Evolutionary conservation across 1,140 invertebrate genomes (phyloP).

Genomic region (Listronotus oregonensis): DNA sequence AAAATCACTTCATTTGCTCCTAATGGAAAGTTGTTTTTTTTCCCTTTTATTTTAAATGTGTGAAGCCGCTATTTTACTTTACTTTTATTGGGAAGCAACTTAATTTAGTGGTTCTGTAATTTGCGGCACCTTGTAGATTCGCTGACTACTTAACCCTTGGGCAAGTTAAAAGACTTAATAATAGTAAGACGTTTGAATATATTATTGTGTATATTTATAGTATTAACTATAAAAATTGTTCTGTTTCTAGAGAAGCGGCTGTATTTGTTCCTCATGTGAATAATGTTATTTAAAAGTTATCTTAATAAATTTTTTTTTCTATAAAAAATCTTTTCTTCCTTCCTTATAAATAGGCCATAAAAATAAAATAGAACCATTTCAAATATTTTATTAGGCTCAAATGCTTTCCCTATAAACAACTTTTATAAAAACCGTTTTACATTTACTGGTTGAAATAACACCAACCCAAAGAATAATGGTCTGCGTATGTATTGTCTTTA

Average conservation of each 20-base stretch:
- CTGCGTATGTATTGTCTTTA: background rate
- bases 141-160: constrained; percentile 51
- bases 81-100: constrained; percentile 18
- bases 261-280: constrained; percentile 55
- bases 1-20: background rate
- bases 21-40: constrained; percentile 22
- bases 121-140: constrained; percentile 32
- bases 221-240: constrained; percentile 52
- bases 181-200: constrained; percentile 54
- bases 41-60: constrained; percentile 13
- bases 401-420: background rate
- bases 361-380: background rate
- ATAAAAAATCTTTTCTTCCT: constrained; percentile 21
- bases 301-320: constrained; percentile 54
- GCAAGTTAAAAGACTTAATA: constrained; percentile 53
- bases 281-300: constrained; percentile 55
- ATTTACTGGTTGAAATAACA: background rate
- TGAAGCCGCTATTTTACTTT: constrained; percentile 19
- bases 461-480: background rate
- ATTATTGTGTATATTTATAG: constrained; percentile 54
- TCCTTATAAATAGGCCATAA: no score
- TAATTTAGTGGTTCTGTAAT: constrained; percentile 11
- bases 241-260: constrained; percentile 55
- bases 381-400: background rate
- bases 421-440: background rate